Evolutionary conservation across 2,797 vertebrate genomes (phyloP), one percentile per base, ranked within the genome.

Genomic region (Eurystomus glaucurus): DNA sequence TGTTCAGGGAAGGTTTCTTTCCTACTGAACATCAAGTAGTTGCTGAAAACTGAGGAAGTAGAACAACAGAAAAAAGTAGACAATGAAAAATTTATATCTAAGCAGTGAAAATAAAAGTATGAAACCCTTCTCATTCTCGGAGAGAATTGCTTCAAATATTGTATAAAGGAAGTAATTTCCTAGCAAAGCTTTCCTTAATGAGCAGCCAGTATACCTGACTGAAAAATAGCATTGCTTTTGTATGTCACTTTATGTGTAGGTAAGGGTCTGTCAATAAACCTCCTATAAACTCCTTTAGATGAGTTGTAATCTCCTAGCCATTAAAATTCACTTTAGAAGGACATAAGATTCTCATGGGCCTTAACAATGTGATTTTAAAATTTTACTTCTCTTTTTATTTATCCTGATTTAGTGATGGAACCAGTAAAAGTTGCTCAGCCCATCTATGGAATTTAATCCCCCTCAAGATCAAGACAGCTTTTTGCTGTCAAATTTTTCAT

Each of bases 291-390:
- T 61, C 18, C 33, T 93, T 76, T 11, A 43, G 12, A 68, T 14
- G 11, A 85, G 4, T 46, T 81, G 20, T 68, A 84, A 86, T 88
- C 55, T n/a, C 22, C 29, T 70, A 76, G 8, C 31, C 31, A 60
- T 70, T 91, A 84, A 69, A 85, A 79, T 85, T 88, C 25, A n/a
- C 18, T 86, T 93, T 68, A 75, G 62, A 35, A 95, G 11, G 21
- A 77, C 19, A 25, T 66, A 69, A 85, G 39, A 71, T 85, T 85
- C 35, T 52, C 4, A 28, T 61, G 29, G 29, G 10, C 46, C 19
- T 62, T 43, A 83, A 33, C 4, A 21, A 70, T 26, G 9, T 43
- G 41, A 65, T 76, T 82, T 48, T 45, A 3, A 35, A 26, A 35
- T 22, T 61, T 70, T 61, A 0, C 29, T 66, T 61, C 19, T 77